Conservation (phyloP, 2,113 vertebrate species). For the Hypomesus transpacificus region DNA sequence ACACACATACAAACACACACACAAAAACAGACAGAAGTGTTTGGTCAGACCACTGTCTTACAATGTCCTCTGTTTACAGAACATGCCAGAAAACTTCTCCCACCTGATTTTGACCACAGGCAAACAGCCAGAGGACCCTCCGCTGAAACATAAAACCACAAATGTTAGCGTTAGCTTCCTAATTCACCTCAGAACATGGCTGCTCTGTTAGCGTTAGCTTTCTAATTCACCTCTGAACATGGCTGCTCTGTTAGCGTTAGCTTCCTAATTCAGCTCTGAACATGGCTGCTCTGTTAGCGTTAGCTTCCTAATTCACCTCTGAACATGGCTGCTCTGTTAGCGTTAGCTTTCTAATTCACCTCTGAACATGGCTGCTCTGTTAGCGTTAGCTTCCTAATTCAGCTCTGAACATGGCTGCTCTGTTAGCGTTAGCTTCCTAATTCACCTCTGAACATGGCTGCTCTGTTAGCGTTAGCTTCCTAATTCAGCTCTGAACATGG, state of each 20-base stretch:
- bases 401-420: too few relatives aligned
- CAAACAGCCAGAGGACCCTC: slow-evolving; percentile 6
- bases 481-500: too few relatives aligned
- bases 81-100: slow-evolving; percentile 1
- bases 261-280: too few relatives aligned
- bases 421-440: not conserved
- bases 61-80: not conserved
- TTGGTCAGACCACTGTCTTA: too few relatives aligned
- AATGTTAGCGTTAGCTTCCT: not conserved
- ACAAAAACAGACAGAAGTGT: too few relatives aligned
- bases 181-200: too few relatives aligned
- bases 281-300: not conserved
- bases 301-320: too few relatives aligned
- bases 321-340: not conserved
- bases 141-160: slow-evolving; percentile 25
- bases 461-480: not conserved
- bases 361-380: not conserved
- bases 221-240: not conserved
- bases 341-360: too few relatives aligned
- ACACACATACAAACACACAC: too few relatives aligned
- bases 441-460: too few relatives aligned
- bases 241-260: too few relatives aligned
- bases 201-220: too few relatives aligned
- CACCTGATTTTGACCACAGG: slow-evolving; percentile 47
- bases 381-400: not conserved